phyloP scores from a whole-genome alignment of 1,140 invertebrate genomes.

The Pogonomyrmex barbatus region DNA sequence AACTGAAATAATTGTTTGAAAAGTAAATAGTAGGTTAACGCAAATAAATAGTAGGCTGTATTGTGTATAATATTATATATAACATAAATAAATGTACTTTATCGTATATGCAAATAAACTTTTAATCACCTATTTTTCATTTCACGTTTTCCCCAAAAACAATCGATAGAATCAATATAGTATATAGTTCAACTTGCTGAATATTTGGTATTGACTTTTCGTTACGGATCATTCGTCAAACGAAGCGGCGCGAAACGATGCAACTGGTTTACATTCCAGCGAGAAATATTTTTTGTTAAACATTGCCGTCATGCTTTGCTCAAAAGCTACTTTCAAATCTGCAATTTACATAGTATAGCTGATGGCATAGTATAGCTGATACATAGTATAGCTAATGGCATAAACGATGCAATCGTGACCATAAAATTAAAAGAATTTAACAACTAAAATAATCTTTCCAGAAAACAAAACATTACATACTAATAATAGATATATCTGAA shows the following conservation, averaged over 20 bases:
- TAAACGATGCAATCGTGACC: neutral
- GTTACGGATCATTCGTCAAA: conserved; percentile 22
- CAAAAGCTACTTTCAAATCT: neutral
- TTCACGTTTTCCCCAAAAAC: neutral
- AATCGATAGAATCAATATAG: neutral
- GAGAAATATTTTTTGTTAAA: conserved; percentile 32
- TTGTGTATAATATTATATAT: neutral
- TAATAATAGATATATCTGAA: conserved; percentile 19
- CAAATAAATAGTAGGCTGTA: neutral
- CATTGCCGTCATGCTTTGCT: neutral
- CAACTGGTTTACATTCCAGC: conserved; percentile 6
- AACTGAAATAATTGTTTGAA: neutral
- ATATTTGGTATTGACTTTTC: conserved; percentile 44
- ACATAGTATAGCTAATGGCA: neutral
- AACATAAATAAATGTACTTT: neutral
- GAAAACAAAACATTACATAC: neutral
- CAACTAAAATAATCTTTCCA: neutral
- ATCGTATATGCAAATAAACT: neutral
- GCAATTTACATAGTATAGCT: neutral
- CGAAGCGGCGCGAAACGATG: conserved; percentile 7
- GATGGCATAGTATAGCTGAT: neutral
- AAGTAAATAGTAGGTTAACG: no score
- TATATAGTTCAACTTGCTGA: neutral
- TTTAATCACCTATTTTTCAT: neutral
- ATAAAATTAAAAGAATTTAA: neutral